Conservation (phyloP, 2,888 invertebrate genomes). For the Troides helena region DNA sequence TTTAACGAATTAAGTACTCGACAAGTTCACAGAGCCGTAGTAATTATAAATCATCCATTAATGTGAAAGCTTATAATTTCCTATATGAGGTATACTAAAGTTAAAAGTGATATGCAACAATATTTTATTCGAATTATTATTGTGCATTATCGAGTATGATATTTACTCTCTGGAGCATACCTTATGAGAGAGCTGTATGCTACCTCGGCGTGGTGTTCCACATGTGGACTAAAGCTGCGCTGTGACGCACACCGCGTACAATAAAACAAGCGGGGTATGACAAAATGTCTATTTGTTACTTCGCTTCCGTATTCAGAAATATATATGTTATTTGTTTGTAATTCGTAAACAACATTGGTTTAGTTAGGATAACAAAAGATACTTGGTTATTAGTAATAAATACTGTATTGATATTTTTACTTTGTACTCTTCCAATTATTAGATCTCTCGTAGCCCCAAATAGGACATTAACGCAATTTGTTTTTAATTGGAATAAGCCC, state of each 20-base stretch:
- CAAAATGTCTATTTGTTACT: slow-evolving; percentile 17
- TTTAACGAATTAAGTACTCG: background rate
- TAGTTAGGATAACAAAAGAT: too few species aligned
- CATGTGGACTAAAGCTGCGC: slow-evolving; percentile 49
- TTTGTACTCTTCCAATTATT: too few species aligned
- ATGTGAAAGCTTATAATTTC: background rate
- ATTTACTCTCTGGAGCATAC: background rate
- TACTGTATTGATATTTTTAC: too few species aligned
- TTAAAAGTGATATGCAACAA: background rate
- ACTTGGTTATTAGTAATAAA: too few species aligned
- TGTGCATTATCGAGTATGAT: background rate
- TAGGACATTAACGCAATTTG: too few species aligned
- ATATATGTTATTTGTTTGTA: background rate
- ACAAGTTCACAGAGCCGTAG: background rate
- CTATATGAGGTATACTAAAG: background rate
- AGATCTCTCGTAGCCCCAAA: too few species aligned
- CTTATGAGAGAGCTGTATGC: background rate
- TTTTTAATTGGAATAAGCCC: too few species aligned
- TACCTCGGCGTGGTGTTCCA: slow-evolving; percentile 22
- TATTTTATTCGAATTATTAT: background rate
- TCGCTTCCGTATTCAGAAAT: slow-evolving; percentile 22
- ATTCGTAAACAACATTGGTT: background rate
- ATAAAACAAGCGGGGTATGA: slow-evolving; percentile 32
- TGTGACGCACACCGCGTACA: slow-evolving; percentile 44
- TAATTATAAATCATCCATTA: background rate